Percentiles rank a stretch among this genome's conserved stretches.
Conservation (phyloP, 2,113 vertebrate species). For the Guaruba guarouba region DNA sequence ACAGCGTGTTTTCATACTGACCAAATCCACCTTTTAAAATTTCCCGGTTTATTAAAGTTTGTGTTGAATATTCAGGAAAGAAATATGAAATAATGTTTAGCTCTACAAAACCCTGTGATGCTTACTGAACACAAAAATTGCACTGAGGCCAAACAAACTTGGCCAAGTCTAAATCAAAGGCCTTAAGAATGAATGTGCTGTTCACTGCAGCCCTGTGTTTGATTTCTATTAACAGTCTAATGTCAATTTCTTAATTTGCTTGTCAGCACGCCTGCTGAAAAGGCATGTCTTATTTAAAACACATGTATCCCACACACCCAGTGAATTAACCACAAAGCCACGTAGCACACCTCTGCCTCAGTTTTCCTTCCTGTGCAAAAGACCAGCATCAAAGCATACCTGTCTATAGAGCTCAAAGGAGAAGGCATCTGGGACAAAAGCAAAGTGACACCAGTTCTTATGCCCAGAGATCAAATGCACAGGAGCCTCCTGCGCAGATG, state of each 20-base stretch:
- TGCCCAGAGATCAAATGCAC: rapidly evolving
- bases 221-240: not conserved
- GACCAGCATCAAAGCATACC: not conserved
- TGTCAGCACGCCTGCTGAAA: not conserved
- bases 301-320: not conserved
- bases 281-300: not conserved
- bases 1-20: not conserved
- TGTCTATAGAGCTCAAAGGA: not conserved
- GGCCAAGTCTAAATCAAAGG: not conserved
- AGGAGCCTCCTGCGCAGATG: not conserved
- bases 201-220: not conserved
- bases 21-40: not conserved
- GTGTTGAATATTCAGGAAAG: not conserved
- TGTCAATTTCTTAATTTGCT: not conserved
- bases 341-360: not conserved
- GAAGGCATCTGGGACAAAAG: not conserved
- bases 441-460: not conserved
- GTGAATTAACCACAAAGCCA: not conserved
- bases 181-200: rapidly evolving
- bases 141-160: not conserved
- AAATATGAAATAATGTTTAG: not conserved
- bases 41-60: not conserved
- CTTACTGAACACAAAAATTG: not conserved
- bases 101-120: not conserved
- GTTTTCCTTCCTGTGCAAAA: not conserved